phyloP scores from a whole-genome alignment of 2,888 invertebrate genomes.

The Fabriciana adippe region DNA sequence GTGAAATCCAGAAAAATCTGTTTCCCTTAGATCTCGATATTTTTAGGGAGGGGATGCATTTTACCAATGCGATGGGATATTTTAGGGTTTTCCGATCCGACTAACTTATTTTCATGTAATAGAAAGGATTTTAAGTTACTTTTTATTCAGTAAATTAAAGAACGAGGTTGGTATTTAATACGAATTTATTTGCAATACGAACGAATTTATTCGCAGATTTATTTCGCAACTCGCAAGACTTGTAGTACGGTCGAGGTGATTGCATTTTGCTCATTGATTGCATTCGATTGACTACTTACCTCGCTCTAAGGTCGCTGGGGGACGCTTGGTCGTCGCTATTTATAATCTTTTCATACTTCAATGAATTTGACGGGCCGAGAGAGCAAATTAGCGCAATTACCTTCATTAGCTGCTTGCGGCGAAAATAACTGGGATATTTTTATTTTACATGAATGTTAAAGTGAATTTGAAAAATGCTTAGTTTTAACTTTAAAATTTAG shows the following conservation, averaged over 20 bases:
- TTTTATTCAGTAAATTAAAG: slow-evolving; percentile 20
- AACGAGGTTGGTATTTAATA: neutral
- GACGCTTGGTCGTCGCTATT: slow-evolving; percentile 61
- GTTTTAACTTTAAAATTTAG: too few relatives aligned
- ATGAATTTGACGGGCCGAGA: slow-evolving; percentile 41
- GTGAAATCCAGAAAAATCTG: slow-evolving; percentile 47
- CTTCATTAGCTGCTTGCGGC: slow-evolving; percentile 33
- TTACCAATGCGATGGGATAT: slow-evolving; percentile 77
- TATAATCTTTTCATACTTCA: slow-evolving; percentile 53
- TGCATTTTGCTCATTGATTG: slow-evolving; percentile 68
- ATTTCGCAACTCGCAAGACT: slow-evolving; percentile 38
- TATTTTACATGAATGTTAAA: neutral
- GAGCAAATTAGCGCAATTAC: slow-evolving; percentile 40
- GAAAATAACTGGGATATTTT: slow-evolving; percentile 26
- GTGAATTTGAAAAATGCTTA: too few relatives aligned
- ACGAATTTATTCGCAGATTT: slow-evolving; percentile 9
- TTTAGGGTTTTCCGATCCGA: slow-evolving; percentile 56
- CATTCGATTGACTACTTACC: slow-evolving; percentile 69
- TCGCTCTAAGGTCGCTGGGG: slow-evolving; percentile 60
- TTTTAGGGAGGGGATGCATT: slow-evolving; percentile 80
- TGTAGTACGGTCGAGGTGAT: slow-evolving; percentile 52
- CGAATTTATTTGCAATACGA: slow-evolving; percentile 13
- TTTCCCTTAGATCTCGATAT: slow-evolving; percentile 67
- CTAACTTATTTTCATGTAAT: slow-evolving; percentile 16
- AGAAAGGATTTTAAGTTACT: neutral